Evolutionary conservation across 2,888 invertebrate genomes (phyloP).

Genomic region (Pyralis farinalis): DNA sequence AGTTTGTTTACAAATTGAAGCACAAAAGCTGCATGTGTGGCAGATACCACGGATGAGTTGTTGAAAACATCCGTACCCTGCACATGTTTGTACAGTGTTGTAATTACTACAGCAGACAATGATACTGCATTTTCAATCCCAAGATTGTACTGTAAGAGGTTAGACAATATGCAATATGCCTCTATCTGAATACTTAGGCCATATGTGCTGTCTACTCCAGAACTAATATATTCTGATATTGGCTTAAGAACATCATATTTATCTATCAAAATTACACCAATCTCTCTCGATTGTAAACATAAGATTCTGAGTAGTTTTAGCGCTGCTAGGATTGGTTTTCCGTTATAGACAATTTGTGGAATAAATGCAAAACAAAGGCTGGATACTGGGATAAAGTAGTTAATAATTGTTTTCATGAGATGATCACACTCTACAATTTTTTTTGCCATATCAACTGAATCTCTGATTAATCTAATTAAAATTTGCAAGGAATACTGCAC

Average conservation of each 20-base stretch:
- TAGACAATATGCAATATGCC: constrained; percentile 79
- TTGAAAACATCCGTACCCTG: constrained; percentile 74
- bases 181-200: constrained; percentile 83
- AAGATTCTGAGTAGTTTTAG: constrained; percentile 88
- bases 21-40: constrained; percentile 81
- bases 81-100: constrained; percentile 80
- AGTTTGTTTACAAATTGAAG: constrained; percentile 64
- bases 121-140: constrained; percentile 64
- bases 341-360: constrained; percentile 76
- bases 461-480: constrained; percentile 88
- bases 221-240: constrained; percentile 78
- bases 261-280: constrained; percentile 73
- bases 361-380: constrained; percentile 56
- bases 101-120: constrained; percentile 78
- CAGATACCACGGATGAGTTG: constrained; percentile 69
- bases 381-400: constrained; percentile 79
- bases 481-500: constrained; percentile 89
- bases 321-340: constrained; percentile 85
- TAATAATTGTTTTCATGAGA: constrained; percentile 82
- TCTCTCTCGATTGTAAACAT: constrained; percentile 80
- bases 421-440: constrained; percentile 83
- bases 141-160: constrained; percentile 76
- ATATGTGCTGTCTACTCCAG: constrained; percentile 69
- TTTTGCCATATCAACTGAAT: constrained; percentile 85
- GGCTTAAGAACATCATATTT: constrained; percentile 79